Conservation (phyloP, 2,113 vertebrate species). For the Sinocyclocheilus anshuiensis region DNA sequence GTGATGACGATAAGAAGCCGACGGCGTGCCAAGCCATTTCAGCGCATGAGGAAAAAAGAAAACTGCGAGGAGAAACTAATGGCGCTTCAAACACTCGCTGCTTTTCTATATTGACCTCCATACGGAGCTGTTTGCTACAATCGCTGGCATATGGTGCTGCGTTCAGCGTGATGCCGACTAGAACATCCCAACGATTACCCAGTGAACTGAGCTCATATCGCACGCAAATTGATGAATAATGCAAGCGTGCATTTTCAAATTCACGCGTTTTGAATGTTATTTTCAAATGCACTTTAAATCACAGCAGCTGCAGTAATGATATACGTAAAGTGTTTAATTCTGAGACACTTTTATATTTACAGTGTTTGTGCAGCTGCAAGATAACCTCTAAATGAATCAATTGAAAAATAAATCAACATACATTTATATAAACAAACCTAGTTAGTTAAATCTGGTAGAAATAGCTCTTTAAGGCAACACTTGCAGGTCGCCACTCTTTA, state of each 20-base stretch:
- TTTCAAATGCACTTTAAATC: too few species aligned
- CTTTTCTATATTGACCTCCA: slow-evolving; percentile 69
- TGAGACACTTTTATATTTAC: too few species aligned
- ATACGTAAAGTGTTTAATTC: too few species aligned
- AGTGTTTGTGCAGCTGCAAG: too few species aligned
- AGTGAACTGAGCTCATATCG: slow-evolving; percentile 46
- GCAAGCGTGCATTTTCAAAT: neutral
- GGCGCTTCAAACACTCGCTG: slow-evolving; percentile 73
- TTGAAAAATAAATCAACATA: too few species aligned
- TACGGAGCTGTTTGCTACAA: slow-evolving; percentile 70
- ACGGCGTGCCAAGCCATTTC: slow-evolving; percentile 72
- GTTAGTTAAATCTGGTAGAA: too few species aligned
- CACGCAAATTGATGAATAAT: slow-evolving; percentile 48
- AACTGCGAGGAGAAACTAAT: slow-evolving; percentile 74
- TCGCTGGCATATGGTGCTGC: slow-evolving; percentile 73
- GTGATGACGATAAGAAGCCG: slow-evolving; percentile 72
- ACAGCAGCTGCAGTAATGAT: too few species aligned
- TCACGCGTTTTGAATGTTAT: neutral
- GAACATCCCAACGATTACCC: slow-evolving; percentile 68
- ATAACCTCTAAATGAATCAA: too few species aligned
- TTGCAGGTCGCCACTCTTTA: too few species aligned
- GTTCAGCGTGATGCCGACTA: slow-evolving; percentile 53
- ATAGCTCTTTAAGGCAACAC: too few species aligned
- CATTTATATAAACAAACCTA: too few species aligned
- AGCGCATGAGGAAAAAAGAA: slow-evolving; percentile 59